These are phyloP conservation scores for Cheilosia grossa DNA, from an alignment of 2,888 invertebrate genomes.

Conservation along the genomic window DNA sequence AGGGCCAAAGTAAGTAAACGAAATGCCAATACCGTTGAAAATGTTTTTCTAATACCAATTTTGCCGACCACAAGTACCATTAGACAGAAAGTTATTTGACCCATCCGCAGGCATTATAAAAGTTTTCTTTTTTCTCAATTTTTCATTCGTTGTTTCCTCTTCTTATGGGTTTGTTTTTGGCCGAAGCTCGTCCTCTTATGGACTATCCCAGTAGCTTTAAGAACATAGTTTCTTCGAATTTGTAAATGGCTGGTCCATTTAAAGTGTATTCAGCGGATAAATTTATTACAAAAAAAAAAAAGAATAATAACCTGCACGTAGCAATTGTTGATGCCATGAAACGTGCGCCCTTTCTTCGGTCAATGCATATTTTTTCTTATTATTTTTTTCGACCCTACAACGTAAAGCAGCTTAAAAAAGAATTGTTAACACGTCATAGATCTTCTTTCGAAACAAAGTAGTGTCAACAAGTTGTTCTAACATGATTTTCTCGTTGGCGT, in stretches of 20 bases:
- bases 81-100: constrained; percentile 12
- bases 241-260: constrained; percentile 70
- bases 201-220: background rate
- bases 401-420: constrained; percentile 1
- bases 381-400: background rate
- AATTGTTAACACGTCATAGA: constrained; percentile 7
- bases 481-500: constrained; percentile 54
- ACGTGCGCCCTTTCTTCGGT: constrained; percentile 9
- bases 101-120: background rate
- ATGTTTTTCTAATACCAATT: too few relatives aligned
- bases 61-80: background rate
- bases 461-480: constrained; percentile 21
- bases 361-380: background rate
- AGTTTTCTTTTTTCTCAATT: background rate
- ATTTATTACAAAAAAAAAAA: background rate
- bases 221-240: constrained; percentile 9
- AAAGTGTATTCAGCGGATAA: constrained; percentile 7
- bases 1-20: too few relatives aligned
- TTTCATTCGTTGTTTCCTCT: constrained; percentile 13
- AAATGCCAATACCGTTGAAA: too few relatives aligned
- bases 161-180: constrained; percentile 1
- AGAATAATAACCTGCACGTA: background rate
- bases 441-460: constrained; percentile 9
- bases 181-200: constrained; percentile 14
- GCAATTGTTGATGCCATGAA: constrained; percentile 31